Evolutionary conservation across 2,888 invertebrate species (phyloP).

Genomic region (Drosophila atripex): DNA sequence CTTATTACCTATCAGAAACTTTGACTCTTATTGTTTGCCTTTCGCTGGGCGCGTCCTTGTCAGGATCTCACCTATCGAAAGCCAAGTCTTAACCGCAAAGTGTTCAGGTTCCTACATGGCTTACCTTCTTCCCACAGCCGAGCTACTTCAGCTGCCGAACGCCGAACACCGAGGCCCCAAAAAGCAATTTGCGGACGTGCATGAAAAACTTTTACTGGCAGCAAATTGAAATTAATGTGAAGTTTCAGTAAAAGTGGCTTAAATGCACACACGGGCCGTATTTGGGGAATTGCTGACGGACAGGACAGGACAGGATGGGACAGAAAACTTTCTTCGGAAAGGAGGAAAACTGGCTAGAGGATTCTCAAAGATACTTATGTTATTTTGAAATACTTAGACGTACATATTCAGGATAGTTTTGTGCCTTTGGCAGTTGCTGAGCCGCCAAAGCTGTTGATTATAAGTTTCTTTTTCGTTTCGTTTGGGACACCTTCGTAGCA

Average conservation of each 20-base stretch:
- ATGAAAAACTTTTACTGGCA: constrained; percentile 79
- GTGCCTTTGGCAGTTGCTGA: constrained; percentile 69
- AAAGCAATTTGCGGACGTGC: constrained; percentile 81
- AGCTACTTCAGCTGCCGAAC: constrained; percentile 13
- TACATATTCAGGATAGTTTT: constrained; percentile 63
- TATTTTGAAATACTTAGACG: constrained; percentile 67
- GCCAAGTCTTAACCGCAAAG: constrained; percentile 70
- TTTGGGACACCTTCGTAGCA: constrained; percentile 34
- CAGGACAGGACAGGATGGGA: constrained; percentile 22
- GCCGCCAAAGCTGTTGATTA: constrained; percentile 77
- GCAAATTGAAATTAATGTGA: constrained; percentile 82
- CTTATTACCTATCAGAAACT: constrained; percentile 2
- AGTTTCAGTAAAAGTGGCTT: constrained; percentile 81
- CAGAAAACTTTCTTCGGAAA: constrained; percentile 45
- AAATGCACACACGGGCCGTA: constrained; percentile 81
- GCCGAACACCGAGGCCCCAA: constrained; percentile 50
- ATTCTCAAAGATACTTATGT: constrained; percentile 63
- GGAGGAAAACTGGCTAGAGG: constrained; percentile 1
- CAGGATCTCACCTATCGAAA: constrained; percentile 41
- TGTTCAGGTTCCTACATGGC: constrained; percentile 66
- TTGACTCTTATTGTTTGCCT: constrained; percentile 39
- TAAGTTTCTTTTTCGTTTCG: constrained; percentile 54
- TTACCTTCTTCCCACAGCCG: constrained; percentile 34
- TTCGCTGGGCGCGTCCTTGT: constrained; percentile 26
- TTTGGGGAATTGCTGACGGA: constrained; percentile 75